These are phyloP conservation scores for Oncorhynchus masou DNA, from an alignment of 2,113 vertebrate genomes.

Conservation along the genomic window DNA sequence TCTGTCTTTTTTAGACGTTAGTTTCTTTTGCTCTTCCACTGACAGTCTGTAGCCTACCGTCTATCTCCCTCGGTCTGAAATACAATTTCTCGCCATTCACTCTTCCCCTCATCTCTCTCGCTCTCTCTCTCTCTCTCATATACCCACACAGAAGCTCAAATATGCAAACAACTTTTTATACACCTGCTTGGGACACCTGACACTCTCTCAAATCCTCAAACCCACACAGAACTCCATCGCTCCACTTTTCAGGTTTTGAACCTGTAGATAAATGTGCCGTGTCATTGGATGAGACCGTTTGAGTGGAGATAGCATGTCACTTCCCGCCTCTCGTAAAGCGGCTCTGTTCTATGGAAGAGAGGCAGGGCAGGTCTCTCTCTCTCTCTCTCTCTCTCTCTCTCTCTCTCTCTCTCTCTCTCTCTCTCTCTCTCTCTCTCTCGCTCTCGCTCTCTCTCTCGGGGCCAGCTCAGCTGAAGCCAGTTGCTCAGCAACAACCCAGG, in stretches of 20 bases:
- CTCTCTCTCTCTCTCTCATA: background rate
- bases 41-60: background rate
- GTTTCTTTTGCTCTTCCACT: background rate
- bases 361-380: conserved; percentile 21
- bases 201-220: background rate
- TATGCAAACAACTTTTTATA: background rate
- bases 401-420: too few relatives aligned
- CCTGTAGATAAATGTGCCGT: conserved; percentile 46
- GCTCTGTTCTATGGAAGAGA: background rate
- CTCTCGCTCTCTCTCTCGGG: background rate
- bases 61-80: background rate
- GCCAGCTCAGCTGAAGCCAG: conserved; percentile 56
- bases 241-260: conserved; percentile 2
- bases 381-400: too few relatives aligned
- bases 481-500: conserved; percentile 69
- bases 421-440: too few relatives aligned
- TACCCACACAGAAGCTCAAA: background rate
- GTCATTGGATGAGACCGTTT: conserved; percentile 52
- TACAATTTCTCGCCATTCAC: background rate
- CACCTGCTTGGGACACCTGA: too few relatives aligned
- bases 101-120: background rate
- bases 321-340: conserved; percentile 22
- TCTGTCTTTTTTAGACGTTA: conserved; percentile 41
- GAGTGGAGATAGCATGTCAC: conserved; percentile 32
- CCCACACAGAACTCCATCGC: background rate